Conservation (phyloP, 2,888 invertebrate species). For the Deilephila elpenor region DNA sequence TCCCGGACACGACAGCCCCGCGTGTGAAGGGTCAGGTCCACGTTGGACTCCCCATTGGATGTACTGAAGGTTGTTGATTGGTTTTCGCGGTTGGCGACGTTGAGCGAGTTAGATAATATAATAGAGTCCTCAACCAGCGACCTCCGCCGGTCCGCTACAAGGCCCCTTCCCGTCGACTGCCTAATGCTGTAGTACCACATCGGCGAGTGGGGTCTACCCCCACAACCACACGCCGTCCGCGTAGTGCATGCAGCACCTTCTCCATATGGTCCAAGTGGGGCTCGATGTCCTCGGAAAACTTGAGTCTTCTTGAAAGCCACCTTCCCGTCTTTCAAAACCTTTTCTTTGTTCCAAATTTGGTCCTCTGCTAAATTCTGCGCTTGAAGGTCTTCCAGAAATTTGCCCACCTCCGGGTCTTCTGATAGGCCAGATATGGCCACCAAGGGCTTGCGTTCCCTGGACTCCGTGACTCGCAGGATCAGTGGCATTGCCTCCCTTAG, state of each 20-base stretch:
- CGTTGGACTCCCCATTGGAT: too few species aligned
- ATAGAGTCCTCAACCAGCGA: too few species aligned
- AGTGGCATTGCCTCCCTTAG: not conserved
- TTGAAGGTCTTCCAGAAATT: not conserved
- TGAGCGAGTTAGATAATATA: too few species aligned
- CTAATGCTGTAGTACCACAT: constrained; percentile 38
- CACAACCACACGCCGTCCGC: constrained; percentile 29
- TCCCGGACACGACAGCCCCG: too few species aligned
- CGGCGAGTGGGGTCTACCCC: constrained; percentile 45
- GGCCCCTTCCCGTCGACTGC: constrained; percentile 32
- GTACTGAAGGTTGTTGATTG: too few species aligned
- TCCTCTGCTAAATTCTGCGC: not conserved
- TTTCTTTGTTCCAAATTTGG: not conserved
- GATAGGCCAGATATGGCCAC: not conserved
- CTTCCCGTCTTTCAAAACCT: not conserved
- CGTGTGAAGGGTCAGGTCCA: too few species aligned
- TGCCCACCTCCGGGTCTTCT: not conserved
- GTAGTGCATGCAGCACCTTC: not conserved
- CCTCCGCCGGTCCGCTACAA: too few species aligned
- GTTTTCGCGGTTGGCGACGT: too few species aligned
- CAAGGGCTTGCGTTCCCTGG: not conserved
- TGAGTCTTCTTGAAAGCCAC: too few species aligned
- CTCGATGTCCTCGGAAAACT: constrained; percentile 28
- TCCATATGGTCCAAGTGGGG: not conserved
- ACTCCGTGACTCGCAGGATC: not conserved